A percentile compares a stretch with the other conserved stretches of the same genome.
Conservation (phyloP, 2,888 invertebrate genomes). For the Microctonus hyperodae region DNA sequence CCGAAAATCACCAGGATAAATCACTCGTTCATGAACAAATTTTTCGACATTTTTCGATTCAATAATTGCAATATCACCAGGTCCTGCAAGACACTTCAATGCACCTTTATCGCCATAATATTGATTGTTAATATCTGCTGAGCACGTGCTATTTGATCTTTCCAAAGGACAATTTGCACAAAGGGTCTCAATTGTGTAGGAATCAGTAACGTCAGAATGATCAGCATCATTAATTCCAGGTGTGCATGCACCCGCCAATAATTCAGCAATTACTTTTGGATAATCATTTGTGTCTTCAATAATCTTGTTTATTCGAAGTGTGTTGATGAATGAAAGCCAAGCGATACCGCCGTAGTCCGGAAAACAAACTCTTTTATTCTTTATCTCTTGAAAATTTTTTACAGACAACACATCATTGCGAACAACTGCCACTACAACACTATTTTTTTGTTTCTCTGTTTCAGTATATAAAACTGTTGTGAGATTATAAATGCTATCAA, state of each 20-base stretch:
- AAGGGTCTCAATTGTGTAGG: constrained; percentile 33
- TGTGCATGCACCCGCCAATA: constrained; percentile 69
- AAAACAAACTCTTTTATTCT: constrained; percentile 70
- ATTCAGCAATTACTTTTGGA: constrained; percentile 66
- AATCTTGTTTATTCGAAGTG: constrained; percentile 65
- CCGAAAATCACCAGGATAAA: constrained; percentile 62
- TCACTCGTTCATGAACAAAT: constrained; percentile 53
- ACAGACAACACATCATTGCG: constrained; percentile 60
- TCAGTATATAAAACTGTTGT: constrained; percentile 69
- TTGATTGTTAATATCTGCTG: constrained; percentile 65
- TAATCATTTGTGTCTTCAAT: constrained; percentile 69
- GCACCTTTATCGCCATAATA: constrained; percentile 72
- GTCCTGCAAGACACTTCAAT: constrained; percentile 66
- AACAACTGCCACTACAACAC: constrained; percentile 67
- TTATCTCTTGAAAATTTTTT: constrained; percentile 67
- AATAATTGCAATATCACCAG: constrained; percentile 70
- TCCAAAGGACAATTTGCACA: constrained; percentile 48
- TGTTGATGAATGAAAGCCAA: constrained; percentile 70
- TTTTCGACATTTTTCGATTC: constrained; percentile 65
- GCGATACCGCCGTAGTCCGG: constrained; percentile 74
- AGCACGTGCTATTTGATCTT: constrained; percentile 61
- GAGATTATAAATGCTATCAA: constrained; percentile 66
- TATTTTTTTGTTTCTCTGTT: constrained; percentile 65
- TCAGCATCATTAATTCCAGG: constrained; percentile 68
- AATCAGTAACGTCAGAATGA: constrained; percentile 50